These are phyloP conservation scores for Drosophila nr. medialis DNA, from an alignment of 2,888 invertebrate genomes.

Conservation along the genomic window DNA sequence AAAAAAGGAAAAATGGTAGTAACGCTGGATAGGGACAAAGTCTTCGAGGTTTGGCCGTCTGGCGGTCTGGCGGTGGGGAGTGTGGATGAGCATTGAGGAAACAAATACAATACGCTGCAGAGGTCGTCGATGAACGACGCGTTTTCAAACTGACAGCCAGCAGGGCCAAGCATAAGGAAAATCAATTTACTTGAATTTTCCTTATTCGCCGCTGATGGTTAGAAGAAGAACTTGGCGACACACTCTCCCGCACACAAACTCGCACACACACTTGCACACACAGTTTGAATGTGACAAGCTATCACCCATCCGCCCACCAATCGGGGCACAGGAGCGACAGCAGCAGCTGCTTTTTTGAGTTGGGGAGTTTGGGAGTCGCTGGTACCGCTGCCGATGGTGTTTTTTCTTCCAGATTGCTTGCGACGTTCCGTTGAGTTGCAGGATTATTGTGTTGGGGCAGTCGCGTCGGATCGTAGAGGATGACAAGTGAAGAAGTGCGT, in stretches of 20 bases:
- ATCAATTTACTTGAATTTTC: conserved; percentile 81
- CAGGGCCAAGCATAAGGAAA: conserved; percentile 64
- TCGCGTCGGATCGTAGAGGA: conserved; percentile 24
- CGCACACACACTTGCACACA: conserved; percentile 21
- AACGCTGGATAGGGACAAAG: conserved; percentile 16
- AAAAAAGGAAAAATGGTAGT: neutral
- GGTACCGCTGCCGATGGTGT: conserved; percentile 63
- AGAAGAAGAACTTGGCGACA: conserved; percentile 50
- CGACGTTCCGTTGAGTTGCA: conserved; percentile 76
- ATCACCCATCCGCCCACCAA: conserved; percentile 18
- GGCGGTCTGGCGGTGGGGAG: neutral
- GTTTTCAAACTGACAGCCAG: conserved; percentile 69
- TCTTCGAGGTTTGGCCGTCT: neutral
- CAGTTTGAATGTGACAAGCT: conserved; percentile 72
- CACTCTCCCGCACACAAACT: conserved; percentile 33
- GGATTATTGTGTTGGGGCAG: conserved; percentile 73
- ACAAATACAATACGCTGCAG: conserved; percentile 49
- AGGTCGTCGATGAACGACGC: conserved; percentile 26
- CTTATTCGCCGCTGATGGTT: conserved; percentile 53
- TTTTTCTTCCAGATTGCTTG: conserved; percentile 68
- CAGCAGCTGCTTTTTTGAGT: conserved; percentile 66
- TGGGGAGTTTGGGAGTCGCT: conserved; percentile 2
- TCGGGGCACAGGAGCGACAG: conserved; percentile 59
- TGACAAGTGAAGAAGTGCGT: conserved; percentile 21
- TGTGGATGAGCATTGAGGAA: conserved; percentile 43